Percentiles rank a stretch among this genome's conserved stretches.
phyloP scores from a whole-genome alignment of 2,113 vertebrate genomes.

The Silurus glanis region DNA sequence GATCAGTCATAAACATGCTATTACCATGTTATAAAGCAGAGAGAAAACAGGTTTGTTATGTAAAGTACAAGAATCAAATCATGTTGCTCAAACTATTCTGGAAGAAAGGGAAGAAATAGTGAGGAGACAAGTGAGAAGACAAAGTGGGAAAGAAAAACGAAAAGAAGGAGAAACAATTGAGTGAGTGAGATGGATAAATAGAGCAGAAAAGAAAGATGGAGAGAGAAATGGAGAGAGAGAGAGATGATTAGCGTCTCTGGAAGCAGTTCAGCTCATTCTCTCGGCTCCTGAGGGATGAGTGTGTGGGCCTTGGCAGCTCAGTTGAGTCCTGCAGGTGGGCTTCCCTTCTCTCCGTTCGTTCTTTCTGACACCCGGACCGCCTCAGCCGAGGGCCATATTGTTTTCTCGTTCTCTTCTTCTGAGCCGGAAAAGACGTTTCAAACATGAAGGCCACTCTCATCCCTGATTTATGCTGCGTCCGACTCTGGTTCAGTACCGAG shows the following conservation, averaged over 20 bases:
- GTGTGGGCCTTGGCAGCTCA: conserved; percentile 59
- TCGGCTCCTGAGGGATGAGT: conserved; percentile 53
- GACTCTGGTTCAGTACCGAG: conserved; percentile 70
- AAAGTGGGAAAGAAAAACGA: not conserved
- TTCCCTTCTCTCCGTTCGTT: conserved; percentile 50
- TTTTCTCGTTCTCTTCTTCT: conserved; percentile 59
- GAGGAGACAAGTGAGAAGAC: not conserved
- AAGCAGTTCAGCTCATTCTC: conserved; percentile 66
- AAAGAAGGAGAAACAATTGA: conserved; percentile 9
- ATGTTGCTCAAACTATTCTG: not conserved
- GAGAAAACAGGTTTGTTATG: no score
- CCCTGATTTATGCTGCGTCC: conserved; percentile 68
- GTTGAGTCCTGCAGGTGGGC: conserved; percentile 67
- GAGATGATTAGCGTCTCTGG: conserved; percentile 61
- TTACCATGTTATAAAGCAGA: not conserved
- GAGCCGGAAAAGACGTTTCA: conserved; percentile 54
- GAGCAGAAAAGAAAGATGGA: conserved; percentile 24
- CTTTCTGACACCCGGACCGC: conserved; percentile 34
- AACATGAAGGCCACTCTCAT: conserved; percentile 43
- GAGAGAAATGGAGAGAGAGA: conserved; percentile 43
- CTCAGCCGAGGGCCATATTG: conserved; percentile 56
- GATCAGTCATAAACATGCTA: not conserved
- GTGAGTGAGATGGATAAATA: conserved; percentile 16
- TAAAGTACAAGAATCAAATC: not conserved
- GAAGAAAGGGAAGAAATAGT: not conserved